phyloP scores from a whole-genome alignment of 1,140 invertebrate genomes.

The Coelopa frigida region DNA sequence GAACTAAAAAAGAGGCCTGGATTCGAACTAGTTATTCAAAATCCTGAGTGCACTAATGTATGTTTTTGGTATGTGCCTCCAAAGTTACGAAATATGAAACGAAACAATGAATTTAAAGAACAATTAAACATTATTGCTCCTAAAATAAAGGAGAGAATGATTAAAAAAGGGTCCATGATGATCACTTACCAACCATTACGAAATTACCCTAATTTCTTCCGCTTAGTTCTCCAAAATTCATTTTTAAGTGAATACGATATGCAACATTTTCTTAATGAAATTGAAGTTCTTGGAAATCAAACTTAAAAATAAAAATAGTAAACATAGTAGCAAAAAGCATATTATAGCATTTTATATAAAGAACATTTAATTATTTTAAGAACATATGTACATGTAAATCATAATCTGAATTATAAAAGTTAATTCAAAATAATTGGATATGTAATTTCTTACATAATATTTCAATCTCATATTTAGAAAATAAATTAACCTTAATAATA shows the following conservation, averaged over 20 bases:
- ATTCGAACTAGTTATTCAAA: slow-evolving; percentile 52
- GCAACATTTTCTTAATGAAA: slow-evolving; percentile 35
- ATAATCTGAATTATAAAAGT: no score
- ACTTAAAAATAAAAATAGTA: no score
- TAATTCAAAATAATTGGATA: no score
- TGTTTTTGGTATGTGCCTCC: slow-evolving; percentile 91
- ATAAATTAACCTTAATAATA: no score
- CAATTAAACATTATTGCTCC: slow-evolving; percentile 55
- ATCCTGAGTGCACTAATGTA: slow-evolving; percentile 70
- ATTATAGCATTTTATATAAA: no score
- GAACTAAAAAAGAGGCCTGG: slow-evolving; percentile 44
- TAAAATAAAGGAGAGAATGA: slow-evolving; percentile 75
- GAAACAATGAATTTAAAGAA: neutral
- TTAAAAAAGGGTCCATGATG: slow-evolving; percentile 70
- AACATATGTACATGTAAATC: no score
- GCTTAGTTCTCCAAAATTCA: slow-evolving; percentile 79
- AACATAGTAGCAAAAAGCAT: no score
- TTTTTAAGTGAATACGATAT: slow-evolving; percentile 47
- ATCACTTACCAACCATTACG: slow-evolving; percentile 76
- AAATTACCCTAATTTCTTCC: slow-evolving; percentile 74
- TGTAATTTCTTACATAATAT: no score
- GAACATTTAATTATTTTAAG: no score
- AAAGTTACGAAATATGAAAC: slow-evolving; percentile 27
- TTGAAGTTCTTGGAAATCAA: no score
- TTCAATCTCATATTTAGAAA: no score